Evolutionary conservation across 2,113 vertebrate species (phyloP).

Genomic region (Gracilinanus agilis): DNA sequence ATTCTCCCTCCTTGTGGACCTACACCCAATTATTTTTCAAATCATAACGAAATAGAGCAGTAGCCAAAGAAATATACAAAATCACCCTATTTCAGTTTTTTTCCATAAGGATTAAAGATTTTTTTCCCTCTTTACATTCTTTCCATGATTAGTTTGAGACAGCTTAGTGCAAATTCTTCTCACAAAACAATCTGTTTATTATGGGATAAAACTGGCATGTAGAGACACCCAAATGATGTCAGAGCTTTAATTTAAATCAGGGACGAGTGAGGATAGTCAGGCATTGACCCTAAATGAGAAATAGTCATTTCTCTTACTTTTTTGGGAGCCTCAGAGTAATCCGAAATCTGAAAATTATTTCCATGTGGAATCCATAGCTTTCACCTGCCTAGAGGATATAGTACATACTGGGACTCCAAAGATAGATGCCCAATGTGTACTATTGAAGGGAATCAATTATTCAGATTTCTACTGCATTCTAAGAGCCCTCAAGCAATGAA

Average conservation of each 20-base stretch:
- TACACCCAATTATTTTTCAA: neutral
- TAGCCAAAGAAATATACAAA: slow-evolving; percentile 24
- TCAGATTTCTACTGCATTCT: slow-evolving; percentile 51
- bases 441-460: slow-evolving; percentile 58
- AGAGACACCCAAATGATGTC: neutral
- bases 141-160: slow-evolving; percentile 51
- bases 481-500: slow-evolving; percentile 52
- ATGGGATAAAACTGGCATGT: neutral
- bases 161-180: slow-evolving; percentile 54
- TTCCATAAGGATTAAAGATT: slow-evolving; percentile 15
- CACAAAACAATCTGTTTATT: slow-evolving; percentile 43
- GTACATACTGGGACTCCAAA: slow-evolving; percentile 27
- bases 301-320: slow-evolving; percentile 11
- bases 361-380: slow-evolving; percentile 29
- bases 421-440: slow-evolving; percentile 28
- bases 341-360: slow-evolving; percentile 50
- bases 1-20: neutral
- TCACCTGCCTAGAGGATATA: slow-evolving; percentile 54
- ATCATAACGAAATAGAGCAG: neutral
- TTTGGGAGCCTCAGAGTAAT: neutral
- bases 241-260: neutral
- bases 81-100: neutral
- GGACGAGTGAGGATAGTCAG: neutral
- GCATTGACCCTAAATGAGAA: neutral
- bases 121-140: slow-evolving; percentile 41